Base-by-base conservation (phyloP, 2,113 vertebrate genomes). In the Apodemus speciosus region DNA sequence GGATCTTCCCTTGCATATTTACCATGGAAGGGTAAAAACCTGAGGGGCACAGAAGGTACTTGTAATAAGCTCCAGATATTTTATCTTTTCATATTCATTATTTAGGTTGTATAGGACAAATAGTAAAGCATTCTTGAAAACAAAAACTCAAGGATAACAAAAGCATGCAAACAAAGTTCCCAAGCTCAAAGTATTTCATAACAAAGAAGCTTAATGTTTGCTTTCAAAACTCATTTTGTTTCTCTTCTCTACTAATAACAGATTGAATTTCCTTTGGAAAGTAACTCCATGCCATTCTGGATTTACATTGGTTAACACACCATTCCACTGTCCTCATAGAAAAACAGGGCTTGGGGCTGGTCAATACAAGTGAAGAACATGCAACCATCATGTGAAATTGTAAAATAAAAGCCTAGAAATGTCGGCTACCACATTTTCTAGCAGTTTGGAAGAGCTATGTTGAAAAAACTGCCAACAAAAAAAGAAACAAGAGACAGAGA, bases 241-340 rank as follows among this genome's bases (percentile, higher is more conserved):
- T 27, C 35, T 38, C 86, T 87, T 15, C 27, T 95, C 72, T 95
- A 23, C 14, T 16, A 73, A 81, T n/a, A 66, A 49, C 60, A 66
- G 75, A 56, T 79, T 95, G 3, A 69, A 40, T 56, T 86, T 87
- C n/a, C 60, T 90, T 89, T 23, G 53, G 35, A 90, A 95, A 96
- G 81, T 0, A 94, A 80, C 15, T 3, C 49, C 27, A 64, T 9
- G 58, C 10, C 21, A 81, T 35, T 69, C n/a, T 32, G 13, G 80
- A 71, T 91, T 87, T 20, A 7, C 3, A 38, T 94, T 35, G 1
- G 60, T 20, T 89, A 32, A 49, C 15, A 25, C 4, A 11, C 10
- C 43, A 73, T 43, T 0, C 1, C 2, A 56, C 35, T 91, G 49
- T 87, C 15, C n/a, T 43, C 11, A 80, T 9, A 53, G 79, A 76